These are phyloP conservation scores for Marmota flaviventris DNA, from an alignment of 2,113 vertebrate genomes.

Conservation along the genomic window DNA sequence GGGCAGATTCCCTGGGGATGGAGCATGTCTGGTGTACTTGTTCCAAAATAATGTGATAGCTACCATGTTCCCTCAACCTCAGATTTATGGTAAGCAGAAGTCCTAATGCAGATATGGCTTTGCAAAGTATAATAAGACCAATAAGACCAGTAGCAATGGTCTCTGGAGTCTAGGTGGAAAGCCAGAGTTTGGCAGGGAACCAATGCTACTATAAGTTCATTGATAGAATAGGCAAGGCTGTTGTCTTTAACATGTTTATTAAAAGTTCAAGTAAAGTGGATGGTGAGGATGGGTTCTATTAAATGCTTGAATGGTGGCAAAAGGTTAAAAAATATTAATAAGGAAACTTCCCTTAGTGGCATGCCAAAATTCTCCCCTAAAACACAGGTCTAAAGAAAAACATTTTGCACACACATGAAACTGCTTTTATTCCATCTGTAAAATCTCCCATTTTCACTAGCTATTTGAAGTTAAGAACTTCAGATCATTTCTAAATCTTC, in stretches of 20 bases:
- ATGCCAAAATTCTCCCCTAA: constrained; percentile 31
- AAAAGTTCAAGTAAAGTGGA: background rate
- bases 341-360: background rate
- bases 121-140: background rate
- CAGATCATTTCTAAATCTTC: constrained; percentile 53
- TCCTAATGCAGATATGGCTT: background rate
- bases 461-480: background rate
- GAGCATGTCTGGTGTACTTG: background rate
- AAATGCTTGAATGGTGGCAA: background rate
- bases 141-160: background rate
- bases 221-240: background rate
- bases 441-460: constrained; percentile 55
- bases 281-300: constrained; percentile 5
- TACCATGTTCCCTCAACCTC: background rate
- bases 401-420: constrained; percentile 18
- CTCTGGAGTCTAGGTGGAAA: background rate
- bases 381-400: constrained; percentile 29
- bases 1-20: background rate
- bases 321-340: background rate
- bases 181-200: background rate
- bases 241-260: background rate
- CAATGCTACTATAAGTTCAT: background rate
- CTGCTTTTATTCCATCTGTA: constrained; percentile 63
- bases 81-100: background rate
- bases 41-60: background rate